phyloP scores from a whole-genome alignment of 2,113 vertebrate species.

The Aegotheles bennettii region DNA sequence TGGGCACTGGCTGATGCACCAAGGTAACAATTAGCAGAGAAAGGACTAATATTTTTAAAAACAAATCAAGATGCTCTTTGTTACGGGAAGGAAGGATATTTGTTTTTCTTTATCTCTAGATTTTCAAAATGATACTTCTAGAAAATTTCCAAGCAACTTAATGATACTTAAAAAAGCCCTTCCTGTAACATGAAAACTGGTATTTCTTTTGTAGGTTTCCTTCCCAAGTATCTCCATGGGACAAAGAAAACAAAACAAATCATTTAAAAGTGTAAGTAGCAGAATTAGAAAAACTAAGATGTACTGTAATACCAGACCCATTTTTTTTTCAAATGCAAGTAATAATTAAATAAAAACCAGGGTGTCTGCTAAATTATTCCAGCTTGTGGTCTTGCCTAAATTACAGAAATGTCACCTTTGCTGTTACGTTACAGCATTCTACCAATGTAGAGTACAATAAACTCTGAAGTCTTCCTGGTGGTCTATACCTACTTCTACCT shows the following conservation, averaged over 20 bases:
- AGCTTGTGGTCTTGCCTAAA: not conserved
- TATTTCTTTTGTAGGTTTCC: not conserved
- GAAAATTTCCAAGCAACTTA: not conserved
- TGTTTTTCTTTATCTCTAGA: not conserved
- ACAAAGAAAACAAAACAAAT: not conserved
- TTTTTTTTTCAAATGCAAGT: not conserved
- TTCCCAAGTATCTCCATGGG: not conserved
- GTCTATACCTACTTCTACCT: not conserved
- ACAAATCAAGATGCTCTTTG: not conserved
- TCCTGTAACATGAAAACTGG: not conserved
- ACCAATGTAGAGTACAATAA: rapidly evolving
- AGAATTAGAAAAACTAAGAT: not conserved
- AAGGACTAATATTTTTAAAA: not conserved
- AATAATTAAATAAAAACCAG: not conserved
- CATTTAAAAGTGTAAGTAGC: not conserved
- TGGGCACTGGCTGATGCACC: not conserved
- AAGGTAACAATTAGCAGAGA: not conserved
- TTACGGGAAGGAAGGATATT: not conserved
- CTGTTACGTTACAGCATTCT: not conserved
- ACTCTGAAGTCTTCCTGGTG: not conserved
- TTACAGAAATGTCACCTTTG: not conserved
- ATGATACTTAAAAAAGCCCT: not conserved
- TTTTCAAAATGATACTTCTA: not conserved
- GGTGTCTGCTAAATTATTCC: not conserved
- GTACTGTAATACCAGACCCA: not conserved